Evolutionary conservation across 2,797 vertebrate genomes (phyloP).

Genomic region (Kryptopterus vitreolus): DNA sequence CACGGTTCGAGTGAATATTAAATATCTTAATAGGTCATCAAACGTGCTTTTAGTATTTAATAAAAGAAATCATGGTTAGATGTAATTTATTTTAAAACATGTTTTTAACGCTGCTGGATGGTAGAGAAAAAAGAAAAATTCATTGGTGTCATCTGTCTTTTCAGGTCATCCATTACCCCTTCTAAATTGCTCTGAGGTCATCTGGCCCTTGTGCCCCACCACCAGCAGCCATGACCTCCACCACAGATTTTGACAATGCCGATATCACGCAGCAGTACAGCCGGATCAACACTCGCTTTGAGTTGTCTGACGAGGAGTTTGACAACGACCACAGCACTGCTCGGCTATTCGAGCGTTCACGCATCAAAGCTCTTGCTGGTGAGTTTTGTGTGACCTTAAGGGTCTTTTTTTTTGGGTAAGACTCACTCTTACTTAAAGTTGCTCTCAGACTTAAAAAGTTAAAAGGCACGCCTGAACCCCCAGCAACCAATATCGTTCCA

Average conservation of each 20-base stretch:
- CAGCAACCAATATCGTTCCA: conserved; percentile 63
- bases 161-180: conserved; percentile 27
- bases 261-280: conserved; percentile 95
- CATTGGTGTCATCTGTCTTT: background rate
- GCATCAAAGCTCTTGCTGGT: conserved; percentile 99
- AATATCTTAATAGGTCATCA: background rate
- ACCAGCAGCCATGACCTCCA: conserved; percentile 73
- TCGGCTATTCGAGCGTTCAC: conserved; percentile 92
- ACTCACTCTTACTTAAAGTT: background rate
- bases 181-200: conserved; percentile 34
- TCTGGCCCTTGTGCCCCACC: conserved; percentile 46
- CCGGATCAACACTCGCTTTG: conserved; percentile 88
- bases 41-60: background rate
- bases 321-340: conserved; percentile 98
- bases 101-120: background rate
- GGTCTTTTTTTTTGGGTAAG: conserved; percentile 22
- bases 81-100: too few relatives aligned
- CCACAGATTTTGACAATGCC: conserved; percentile 91
- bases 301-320: conserved; percentile 85
- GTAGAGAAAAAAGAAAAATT: background rate
- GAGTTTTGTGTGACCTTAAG: conserved; percentile 46
- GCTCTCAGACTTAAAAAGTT: background rate
- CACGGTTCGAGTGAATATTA: background rate
- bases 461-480: conserved; percentile 11
- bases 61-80: background rate